phyloP scores from a whole-genome alignment of 2,113 vertebrate species.

The Myiozetetes cayanensis region DNA sequence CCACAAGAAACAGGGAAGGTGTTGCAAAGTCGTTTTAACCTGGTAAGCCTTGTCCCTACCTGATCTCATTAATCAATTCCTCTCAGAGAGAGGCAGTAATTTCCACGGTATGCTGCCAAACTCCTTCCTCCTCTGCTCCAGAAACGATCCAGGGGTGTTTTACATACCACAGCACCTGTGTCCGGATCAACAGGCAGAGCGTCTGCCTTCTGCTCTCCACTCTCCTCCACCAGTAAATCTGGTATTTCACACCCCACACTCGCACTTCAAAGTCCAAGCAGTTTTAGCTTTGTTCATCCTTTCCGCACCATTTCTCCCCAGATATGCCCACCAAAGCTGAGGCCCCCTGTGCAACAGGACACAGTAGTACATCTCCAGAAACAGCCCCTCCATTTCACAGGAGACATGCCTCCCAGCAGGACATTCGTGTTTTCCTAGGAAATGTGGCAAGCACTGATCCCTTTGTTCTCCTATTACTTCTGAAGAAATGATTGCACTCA shows the following conservation, averaged over 20 bases:
- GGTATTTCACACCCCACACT: background rate
- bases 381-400: background rate
- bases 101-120: background rate
- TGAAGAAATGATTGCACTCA: background rate
- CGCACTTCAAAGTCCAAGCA: background rate
- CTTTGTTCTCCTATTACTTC: background rate
- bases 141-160: background rate
- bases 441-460: background rate
- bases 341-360: background rate
- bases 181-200: background rate
- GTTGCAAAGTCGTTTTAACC: background rate
- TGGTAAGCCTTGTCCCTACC: background rate
- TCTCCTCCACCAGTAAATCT: background rate
- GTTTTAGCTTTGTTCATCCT: background rate
- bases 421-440: background rate
- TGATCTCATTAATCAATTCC: constrained; percentile 1
- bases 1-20: background rate
- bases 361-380: background rate
- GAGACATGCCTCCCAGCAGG: background rate
- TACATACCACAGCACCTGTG: background rate
- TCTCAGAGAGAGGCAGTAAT: background rate
- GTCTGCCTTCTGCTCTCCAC: background rate
- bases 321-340: background rate
- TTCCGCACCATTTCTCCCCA: background rate
- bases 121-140: background rate